A percentile compares a stretch with the other conserved stretches of the same genome.
phyloP scores from a whole-genome alignment of 2,888 invertebrate species.

The Ochropacha duplaris region DNA sequence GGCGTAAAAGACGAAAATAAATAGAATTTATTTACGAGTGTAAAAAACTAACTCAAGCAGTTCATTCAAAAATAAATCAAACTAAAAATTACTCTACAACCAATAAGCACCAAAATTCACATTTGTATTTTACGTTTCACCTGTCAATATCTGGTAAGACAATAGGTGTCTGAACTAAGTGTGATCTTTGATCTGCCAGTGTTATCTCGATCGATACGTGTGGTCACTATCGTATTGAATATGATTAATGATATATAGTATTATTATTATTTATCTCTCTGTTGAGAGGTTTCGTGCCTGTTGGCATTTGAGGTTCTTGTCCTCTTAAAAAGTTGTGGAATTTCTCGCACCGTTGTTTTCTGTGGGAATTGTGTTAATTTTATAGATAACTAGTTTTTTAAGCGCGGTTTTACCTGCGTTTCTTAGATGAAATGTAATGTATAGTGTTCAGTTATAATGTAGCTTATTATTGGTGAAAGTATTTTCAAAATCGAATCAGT shows the following conservation, averaged over 20 bases:
- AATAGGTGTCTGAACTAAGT: slow-evolving; percentile 35
- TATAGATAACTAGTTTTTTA: no score
- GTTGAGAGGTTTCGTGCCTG: background rate
- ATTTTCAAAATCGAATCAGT: no score
- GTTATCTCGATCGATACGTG: slow-evolving; percentile 36
- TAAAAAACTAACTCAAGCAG: no score
- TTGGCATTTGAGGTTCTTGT: background rate
- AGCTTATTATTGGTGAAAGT: no score
- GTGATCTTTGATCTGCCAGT: slow-evolving; percentile 28
- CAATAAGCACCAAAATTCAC: background rate
- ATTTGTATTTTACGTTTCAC: background rate
- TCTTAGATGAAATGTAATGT: no score
- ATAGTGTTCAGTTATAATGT: no score
- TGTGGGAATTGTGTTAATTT: background rate
- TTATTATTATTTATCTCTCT: slow-evolving; percentile 2
- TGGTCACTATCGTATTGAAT: slow-evolving; percentile 18
- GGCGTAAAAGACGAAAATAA: no score
- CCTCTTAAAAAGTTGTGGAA: background rate
- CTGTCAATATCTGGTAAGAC: slow-evolving; percentile 25
- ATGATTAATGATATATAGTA: slow-evolving; percentile 26
- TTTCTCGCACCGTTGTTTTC: background rate
- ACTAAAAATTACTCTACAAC: background rate
- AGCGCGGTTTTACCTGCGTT: no score
- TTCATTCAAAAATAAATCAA: no score
- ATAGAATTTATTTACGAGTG: no score